These are phyloP conservation scores for Rhingia rostrata DNA, from an alignment of 2,888 invertebrate species.

Conservation along the genomic window DNA sequence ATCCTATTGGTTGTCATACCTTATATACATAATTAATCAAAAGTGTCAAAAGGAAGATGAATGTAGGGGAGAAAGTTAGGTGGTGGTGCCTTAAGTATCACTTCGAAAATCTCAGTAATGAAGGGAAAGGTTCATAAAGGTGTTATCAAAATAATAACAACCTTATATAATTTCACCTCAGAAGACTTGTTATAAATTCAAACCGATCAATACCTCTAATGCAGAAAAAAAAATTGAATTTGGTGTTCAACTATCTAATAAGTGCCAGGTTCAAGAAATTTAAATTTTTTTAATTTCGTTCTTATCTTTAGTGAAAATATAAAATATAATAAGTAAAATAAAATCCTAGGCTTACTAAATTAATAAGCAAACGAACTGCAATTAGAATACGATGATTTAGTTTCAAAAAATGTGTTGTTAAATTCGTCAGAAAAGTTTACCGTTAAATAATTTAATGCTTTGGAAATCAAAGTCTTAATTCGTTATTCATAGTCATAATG, in stretches of 20 bases:
- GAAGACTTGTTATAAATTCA: conserved; percentile 23
- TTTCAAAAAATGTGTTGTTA: too few relatives aligned
- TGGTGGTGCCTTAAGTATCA: conserved; percentile 2
- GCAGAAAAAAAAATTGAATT: background rate
- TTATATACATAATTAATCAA: conserved; percentile 49
- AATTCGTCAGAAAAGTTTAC: too few relatives aligned
- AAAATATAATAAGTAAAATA: too few relatives aligned
- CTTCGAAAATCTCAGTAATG: background rate
- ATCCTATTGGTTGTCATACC: background rate
- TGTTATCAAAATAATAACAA: conserved; percentile 37
- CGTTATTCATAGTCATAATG: too few relatives aligned
- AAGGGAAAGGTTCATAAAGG: conserved; percentile 13
- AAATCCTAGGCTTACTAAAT: too few relatives aligned
- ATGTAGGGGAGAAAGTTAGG: conserved; percentile 3
- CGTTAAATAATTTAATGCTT: too few relatives aligned
- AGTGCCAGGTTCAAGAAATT: background rate
- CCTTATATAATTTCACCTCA: conserved; percentile 61
- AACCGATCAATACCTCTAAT: conserved; percentile 25
- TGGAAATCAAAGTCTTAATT: too few relatives aligned
- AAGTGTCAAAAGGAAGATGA: conserved; percentile 43
- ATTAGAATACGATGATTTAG: too few relatives aligned
- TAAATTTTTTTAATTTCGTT: background rate
- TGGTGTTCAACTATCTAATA: background rate
- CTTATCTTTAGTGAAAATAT: too few relatives aligned
- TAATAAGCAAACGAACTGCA: too few relatives aligned